Evolutionary conservation across 2,797 vertebrate genomes (phyloP), one percentile per base, ranked within the genome.

Genomic region (Poeciliopsis infans): DNA sequence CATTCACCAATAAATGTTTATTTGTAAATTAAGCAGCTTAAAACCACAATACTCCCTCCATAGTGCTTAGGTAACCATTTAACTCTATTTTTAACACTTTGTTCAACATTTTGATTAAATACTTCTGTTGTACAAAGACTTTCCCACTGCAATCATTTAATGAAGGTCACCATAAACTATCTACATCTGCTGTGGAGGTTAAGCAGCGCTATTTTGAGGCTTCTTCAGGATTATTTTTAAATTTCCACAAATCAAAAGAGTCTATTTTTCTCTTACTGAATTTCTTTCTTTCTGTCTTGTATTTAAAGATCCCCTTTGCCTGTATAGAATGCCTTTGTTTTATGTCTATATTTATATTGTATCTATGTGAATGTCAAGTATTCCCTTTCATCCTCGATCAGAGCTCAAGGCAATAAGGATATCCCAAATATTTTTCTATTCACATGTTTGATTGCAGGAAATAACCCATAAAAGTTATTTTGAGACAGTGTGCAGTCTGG

Each of bases 361-460:
- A 28, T 70, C 25, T 45, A 3, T 70, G 15, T 46, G 68, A 16
- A 71, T 18, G 15, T 46, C 12, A 71, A 71, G 43, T 28, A 31
- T 28, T 31, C 68, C 39, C 68, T 71, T 71, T 71, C 13, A 46
- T 71, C 68, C 43, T 70, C 8, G 41, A 28, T 70, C 28, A 46
- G n/a, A 70, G 45, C 25, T 71, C 41, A 46, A 46, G 43, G 31
- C 43, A 71, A 71, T 28, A n/a, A 71, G 28, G 68, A 46, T 28
- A 45, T 71, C 43, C 25, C 25, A 71, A 71, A n/a, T 28, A 28
- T 46, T 28, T 28, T 71, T 71, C n/a, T 2, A 45, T 28, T 71
- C 43, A 8, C 68, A 71, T 71, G 68, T 71, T 71, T 46, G 43
- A 71, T 46, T 71, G 43, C 68, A 71, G 68, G 68, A 71, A 71